Evolutionary conservation across 2,797 vertebrate genomes (phyloP).

Genomic region (Iguana delicatissima): DNA sequence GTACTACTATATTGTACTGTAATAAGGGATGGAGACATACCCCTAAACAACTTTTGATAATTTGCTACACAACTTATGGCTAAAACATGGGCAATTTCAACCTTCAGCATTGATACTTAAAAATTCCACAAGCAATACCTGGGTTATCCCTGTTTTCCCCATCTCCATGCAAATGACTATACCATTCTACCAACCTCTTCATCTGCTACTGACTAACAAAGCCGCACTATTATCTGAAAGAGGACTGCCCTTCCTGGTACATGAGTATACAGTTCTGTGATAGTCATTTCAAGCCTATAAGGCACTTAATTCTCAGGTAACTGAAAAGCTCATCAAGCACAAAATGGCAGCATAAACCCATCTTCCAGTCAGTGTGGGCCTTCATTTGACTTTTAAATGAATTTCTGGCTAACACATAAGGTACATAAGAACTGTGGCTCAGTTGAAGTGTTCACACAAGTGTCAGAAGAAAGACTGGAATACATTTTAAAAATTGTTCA

Average conservation of each 20-base stretch:
- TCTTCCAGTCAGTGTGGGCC: not conserved
- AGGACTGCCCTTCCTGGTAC: not conserved
- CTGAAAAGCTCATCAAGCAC: not conserved
- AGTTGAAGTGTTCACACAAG: no score
- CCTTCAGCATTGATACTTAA: not conserved
- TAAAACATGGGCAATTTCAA: not conserved
- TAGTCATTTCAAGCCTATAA: not conserved
- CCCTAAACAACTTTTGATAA: not conserved
- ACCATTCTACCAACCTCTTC: not conserved
- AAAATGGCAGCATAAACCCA: not conserved
- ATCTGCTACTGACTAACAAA: not conserved
- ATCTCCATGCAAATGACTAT: not conserved
- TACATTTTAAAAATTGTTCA: not conserved
- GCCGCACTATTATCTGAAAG: not conserved
- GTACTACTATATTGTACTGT: not conserved
- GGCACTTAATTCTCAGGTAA: not conserved
- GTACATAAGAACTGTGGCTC: no score
- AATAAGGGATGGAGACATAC: not conserved
- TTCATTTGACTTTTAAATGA: not conserved
- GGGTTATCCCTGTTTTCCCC: not conserved
- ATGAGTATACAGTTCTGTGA: not conserved
- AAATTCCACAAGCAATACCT: not conserved
- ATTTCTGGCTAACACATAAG: not conserved
- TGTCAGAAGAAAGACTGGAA: not conserved
- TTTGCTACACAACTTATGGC: not conserved